Base-by-base conservation (phyloP, 2,797 vertebrate genomes). In the Scomberomorus guttatus region DNA sequence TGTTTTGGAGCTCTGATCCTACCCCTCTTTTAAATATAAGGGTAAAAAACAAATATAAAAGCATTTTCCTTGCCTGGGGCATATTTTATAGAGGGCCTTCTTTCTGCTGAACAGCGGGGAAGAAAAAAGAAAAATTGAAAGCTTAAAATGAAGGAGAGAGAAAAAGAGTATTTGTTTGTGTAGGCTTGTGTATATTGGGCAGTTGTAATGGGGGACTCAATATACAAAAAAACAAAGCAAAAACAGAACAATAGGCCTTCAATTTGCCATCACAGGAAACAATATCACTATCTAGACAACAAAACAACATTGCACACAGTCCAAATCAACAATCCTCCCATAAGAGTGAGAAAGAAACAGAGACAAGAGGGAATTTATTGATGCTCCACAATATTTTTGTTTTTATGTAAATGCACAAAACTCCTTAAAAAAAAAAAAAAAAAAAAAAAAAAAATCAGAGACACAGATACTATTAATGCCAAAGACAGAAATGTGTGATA, bases 251-350 rank as follows among this genome's bases (percentile, higher is more conserved):
- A 42, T 48, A 55, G 62, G 3, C 0, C 4, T 57, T 67, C 14
- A 48, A 37, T 83, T 78, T 64, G 6, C 32, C 63, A 32, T 65
- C 50, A 73, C 20, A 52, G 17, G 61, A 72, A 72, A 76, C 25
- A 64, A 17, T 50, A 62, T 29, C 0, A 3, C 54, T 20, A 27
- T 59, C 34, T 27, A 22, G 54, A 59, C 29, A 59, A 67, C 54
- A 80, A 63, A 80, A 73, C 59, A 73, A 63, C 22, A 42, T 17
- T n/a, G n/a, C 12, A 24, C 14, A 64, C 54, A 64, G 56, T 39
- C 9, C 61, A 71, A 64, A 56, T 50, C 24, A 54, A 32, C 55
- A 69, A 65, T 48, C 37, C 1, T 56, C n/a, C 58, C 32, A 27
- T 6, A 65, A 39, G 14, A 51, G 18, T 57, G 11, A 56, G 32